A percentile compares a stretch with the other conserved stretches of the same genome.
These are phyloP conservation scores for Trachemys scripta DNA, from an alignment of 2,113 vertebrate species.

Conservation along the genomic window DNA sequence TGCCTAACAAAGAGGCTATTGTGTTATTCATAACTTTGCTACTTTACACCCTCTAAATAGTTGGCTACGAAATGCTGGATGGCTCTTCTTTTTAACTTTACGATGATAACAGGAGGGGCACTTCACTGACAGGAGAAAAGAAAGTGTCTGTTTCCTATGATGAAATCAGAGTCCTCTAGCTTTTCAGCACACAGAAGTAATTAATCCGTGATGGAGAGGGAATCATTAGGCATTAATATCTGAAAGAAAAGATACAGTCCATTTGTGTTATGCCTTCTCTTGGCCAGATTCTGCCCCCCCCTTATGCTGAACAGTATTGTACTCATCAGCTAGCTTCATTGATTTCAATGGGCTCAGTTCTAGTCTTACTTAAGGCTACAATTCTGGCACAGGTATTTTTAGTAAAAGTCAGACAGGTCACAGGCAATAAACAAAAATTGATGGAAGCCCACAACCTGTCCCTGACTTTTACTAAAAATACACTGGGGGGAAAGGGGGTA, in stretches of 20 bases:
- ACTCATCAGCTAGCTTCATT: background rate
- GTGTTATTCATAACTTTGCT: background rate
- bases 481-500: too few relatives aligned
- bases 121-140: background rate
- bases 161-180: background rate
- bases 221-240: background rate
- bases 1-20: background rate
- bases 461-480: too few relatives aligned
- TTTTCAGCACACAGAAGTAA: background rate
- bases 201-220: background rate
- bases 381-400: background rate
- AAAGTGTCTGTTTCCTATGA: background rate
- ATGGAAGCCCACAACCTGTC: too few relatives aligned
- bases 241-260: background rate
- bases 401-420: too few relatives aligned
- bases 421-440: too few relatives aligned
- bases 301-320: background rate
- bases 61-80: background rate
- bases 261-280: background rate
- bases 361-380: background rate
- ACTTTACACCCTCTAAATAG: background rate
- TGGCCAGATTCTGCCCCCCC: background rate
- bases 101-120: background rate
- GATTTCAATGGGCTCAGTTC: background rate
- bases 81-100: constrained; percentile 1